Evolutionary conservation across 2,888 invertebrate species (phyloP).

Genomic region (Agriopis leucophaearia): DNA sequence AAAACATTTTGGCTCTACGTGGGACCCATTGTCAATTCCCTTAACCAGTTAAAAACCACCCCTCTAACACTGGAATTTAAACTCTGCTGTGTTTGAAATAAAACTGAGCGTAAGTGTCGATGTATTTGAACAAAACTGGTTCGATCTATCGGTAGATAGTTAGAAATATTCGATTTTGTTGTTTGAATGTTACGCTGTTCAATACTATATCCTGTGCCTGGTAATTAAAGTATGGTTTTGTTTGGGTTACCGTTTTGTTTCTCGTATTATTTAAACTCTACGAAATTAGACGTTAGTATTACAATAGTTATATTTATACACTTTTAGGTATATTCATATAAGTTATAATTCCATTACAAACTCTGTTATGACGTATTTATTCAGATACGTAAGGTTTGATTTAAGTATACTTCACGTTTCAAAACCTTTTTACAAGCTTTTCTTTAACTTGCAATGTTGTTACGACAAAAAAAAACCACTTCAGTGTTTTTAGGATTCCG

Average conservation of each 20-base stretch:
- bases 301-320: too few species aligned
- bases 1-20: constrained; percentile 74
- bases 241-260: constrained; percentile 41
- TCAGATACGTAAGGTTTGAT: too few species aligned
- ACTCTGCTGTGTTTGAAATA: constrained; percentile 49
- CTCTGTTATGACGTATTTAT: too few species aligned
- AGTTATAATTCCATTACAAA: too few species aligned
- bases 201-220: constrained; percentile 51
- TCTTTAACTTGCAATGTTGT: too few species aligned
- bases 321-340: too few species aligned
- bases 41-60: constrained; percentile 50
- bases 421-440: too few species aligned
- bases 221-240: constrained; percentile 45
- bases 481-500: too few species aligned
- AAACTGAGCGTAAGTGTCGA: constrained; percentile 7
- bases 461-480: too few species aligned
- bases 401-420: too few species aligned
- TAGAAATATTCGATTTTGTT: constrained; percentile 62
- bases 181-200: constrained; percentile 56
- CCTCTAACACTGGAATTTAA: constrained; percentile 46
- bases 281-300: background rate
- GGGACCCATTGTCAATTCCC: constrained; percentile 65
- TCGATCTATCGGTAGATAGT: constrained; percentile 45
- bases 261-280: constrained; percentile 8
- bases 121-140: constrained; percentile 34